These are phyloP conservation scores for Henricia sp. DNA, from an alignment of 53 echinoderm and acorn worm genomes.

Conservation along the genomic window DNA sequence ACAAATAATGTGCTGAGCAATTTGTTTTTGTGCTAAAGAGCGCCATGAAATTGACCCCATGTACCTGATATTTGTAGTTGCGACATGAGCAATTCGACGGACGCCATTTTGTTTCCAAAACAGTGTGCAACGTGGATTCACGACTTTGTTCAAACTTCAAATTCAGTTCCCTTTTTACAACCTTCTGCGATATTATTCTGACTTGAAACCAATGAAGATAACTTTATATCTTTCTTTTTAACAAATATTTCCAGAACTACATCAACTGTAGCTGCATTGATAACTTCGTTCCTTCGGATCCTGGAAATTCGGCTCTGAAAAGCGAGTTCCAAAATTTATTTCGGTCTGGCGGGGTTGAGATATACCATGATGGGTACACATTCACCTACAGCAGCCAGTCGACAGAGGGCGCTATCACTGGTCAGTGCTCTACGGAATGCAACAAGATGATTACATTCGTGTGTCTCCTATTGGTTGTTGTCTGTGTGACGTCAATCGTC, in stretches of 20 bases:
- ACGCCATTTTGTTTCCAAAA: no score
- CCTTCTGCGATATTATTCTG: no score
- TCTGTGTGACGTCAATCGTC: conserved; percentile 48
- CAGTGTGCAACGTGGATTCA: no score
- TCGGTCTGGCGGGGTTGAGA: neutral
- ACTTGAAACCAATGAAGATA: no score
- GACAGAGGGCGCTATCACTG: conserved; percentile 19
- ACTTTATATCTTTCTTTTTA: no score
- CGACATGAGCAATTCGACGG: no score
- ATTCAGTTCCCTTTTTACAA: no score
- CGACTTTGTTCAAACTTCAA: no score
- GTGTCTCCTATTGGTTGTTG: conserved; percentile 39
- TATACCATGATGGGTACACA: neutral
- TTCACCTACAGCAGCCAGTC: neutral
- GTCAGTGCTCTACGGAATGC: conserved; percentile 23
- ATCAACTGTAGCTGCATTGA: conserved; percentile 64
- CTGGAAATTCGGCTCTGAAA: neutral
- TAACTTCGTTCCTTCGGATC: neutral
- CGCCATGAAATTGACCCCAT: no score
- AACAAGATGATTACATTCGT: conserved; percentile 21
- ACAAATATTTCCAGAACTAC: conserved; percentile 39
- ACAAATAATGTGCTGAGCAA: no score
- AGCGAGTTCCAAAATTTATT: neutral
- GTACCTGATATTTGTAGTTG: no score
- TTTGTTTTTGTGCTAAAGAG: no score